Percentiles rank a stretch among this genome's conserved stretches.
These are phyloP conservation scores for Drosophila sechellia DNA, from an alignment of 1,140 invertebrate genomes.

Conservation along the genomic window DNA sequence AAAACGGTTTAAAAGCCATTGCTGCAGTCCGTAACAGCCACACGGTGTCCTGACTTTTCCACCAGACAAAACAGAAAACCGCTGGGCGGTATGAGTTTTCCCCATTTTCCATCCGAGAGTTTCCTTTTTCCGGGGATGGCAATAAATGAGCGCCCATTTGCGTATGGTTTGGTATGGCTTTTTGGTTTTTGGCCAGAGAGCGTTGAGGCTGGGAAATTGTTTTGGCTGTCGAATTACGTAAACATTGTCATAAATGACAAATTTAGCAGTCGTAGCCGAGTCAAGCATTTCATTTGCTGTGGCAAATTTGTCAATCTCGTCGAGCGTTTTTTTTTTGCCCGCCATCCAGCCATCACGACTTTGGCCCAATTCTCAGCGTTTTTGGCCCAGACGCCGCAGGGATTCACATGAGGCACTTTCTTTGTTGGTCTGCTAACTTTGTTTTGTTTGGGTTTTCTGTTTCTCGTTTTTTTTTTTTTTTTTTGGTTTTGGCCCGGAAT, in stretches of 20 bases:
- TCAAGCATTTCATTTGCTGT: conserved; percentile 66
- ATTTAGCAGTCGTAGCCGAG: conserved; percentile 57
- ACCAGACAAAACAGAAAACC: conserved; percentile 27
- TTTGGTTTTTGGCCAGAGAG: background rate
- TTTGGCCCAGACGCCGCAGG: conserved; percentile 53
- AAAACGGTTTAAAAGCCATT: conserved; percentile 67
- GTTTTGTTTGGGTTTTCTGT: conserved; percentile 44
- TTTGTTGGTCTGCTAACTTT: conserved; percentile 23
- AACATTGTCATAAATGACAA: conserved; percentile 83
- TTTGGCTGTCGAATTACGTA: conserved; percentile 81
- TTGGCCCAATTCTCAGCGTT: conserved; percentile 20
- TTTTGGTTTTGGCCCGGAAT: conserved; percentile 31
- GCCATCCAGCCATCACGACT: conserved; percentile 22
- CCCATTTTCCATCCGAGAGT: background rate
- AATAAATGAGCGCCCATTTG: conserved; percentile 78
- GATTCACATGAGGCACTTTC: conserved; percentile 53
- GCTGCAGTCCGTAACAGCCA: conserved; percentile 41
- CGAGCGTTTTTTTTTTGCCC: conserved; percentile 28
- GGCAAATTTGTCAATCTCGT: conserved; percentile 76
- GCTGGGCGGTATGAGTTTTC: conserved; percentile 21
- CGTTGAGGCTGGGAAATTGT: conserved; percentile 55
- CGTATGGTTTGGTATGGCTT: conserved; percentile 11
- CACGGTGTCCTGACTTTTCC: conserved; percentile 26
- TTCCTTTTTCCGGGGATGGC: conserved; percentile 29
- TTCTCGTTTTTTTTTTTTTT: background rate